Evolutionary conservation across 2,113 vertebrate species (phyloP), one percentile per base, ranked within the genome.

Genomic region (Trogon melanurus): DNA sequence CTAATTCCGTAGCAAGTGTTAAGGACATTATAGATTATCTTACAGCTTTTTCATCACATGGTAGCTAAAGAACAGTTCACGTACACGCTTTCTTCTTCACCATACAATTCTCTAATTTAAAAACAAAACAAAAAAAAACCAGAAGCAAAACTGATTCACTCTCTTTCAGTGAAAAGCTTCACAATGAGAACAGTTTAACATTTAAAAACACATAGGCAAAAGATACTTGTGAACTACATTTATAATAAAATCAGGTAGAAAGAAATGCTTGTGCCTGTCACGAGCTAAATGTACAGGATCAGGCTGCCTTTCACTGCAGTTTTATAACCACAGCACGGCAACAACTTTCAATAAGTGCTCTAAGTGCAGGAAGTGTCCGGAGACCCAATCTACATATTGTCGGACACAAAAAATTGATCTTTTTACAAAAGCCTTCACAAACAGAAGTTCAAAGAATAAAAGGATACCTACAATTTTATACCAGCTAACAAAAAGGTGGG

Each of bases 381-480:
- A 36, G 4, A 13, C 51, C 41, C 53, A 72, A 60, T 14, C 13
- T 34, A 48, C 30, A 4, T 20, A 20, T 20, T 18, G 13, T 4
- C 5, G 12, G 44, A 69, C 34, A 83, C 11, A 15, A 3, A 62
- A 58, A 90, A 70, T 60, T 10, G 53, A 67, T 38, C 26, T 75
- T 54, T 78, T 82, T 19, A 85, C 50, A 87, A 58, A 88, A 78
- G 26, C 9, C 17, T 88, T 73, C 60, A 80, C 26, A 83, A 90
- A 57, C 1, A 0, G 6, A 54, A 71, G 29, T 53, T 71, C 38
- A 67, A 81, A 88, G 27, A 76, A 80, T 21, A 83, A 74, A 92
- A 18, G 27, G 29, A 67, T 30, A 54, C 6, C 26, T 75, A 80
- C 17, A 69, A 22, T 30, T 53, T 26, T n/a, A 10, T 29, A 20